Percentiles rank a stretch among this genome's conserved stretches.
Evolutionary conservation across 1,140 invertebrate genomes (phyloP).

Genomic region (Drosophila sechellia): DNA sequence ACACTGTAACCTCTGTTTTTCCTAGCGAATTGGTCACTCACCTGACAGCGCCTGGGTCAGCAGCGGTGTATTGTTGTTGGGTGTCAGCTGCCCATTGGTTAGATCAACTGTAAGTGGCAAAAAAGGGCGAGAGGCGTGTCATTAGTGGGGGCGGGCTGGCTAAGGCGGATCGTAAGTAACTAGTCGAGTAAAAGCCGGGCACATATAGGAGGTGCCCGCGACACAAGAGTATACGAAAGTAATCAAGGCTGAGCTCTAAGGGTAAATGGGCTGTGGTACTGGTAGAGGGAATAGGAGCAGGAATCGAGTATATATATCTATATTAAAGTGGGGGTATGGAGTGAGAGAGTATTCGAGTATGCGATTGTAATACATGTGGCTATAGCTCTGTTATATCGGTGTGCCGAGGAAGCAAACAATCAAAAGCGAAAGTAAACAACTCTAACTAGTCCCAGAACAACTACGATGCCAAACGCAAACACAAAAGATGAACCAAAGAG

Average conservation of each 20-base stretch:
- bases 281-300: constrained; percentile 9
- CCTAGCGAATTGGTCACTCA: constrained; percentile 85
- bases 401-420: constrained; percentile 55
- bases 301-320: constrained; percentile 32
- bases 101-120: constrained; percentile 91
- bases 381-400: constrained; percentile 42
- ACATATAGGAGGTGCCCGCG: constrained; percentile 55
- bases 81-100: constrained; percentile 96
- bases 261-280: constrained; percentile 3
- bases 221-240: constrained; percentile 63
- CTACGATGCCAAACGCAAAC: constrained; percentile 42
- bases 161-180: constrained; percentile 33
- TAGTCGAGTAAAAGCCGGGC: constrained; percentile 58
- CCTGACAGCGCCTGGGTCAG: constrained; percentile 97
- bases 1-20: too few relatives aligned
- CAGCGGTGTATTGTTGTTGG: constrained; percentile 96
- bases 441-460: constrained; percentile 52
- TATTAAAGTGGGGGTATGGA: constrained; percentile 27
- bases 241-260: constrained; percentile 63
- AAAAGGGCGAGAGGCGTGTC: constrained; percentile 51
- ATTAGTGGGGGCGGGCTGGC: constrained; percentile 40
- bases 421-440: constrained; percentile 52
- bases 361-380: constrained; percentile 36
- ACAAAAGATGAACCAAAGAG: constrained; percentile 46
- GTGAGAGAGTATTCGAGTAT: constrained; percentile 48